phyloP scores from a whole-genome alignment of 2,113 vertebrate species.

The Cololabis saira region DNA sequence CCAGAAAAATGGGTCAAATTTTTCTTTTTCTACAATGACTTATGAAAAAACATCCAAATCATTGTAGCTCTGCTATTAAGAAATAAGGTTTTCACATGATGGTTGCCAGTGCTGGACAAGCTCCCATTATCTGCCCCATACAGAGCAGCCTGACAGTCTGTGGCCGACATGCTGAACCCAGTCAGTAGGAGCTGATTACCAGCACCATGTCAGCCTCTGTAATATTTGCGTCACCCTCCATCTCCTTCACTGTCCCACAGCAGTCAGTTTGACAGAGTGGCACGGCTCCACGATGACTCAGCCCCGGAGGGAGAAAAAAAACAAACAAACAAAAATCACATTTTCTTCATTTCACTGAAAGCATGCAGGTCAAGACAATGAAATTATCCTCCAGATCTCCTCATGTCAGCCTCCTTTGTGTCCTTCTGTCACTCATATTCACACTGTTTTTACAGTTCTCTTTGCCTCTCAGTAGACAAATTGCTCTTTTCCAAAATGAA shows the following conservation, averaged over 20 bases:
- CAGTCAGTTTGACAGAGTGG: constrained; percentile 12
- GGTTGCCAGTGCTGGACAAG: not conserved
- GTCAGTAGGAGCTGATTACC: constrained; percentile 29
- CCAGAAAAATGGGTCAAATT: too few relatives aligned
- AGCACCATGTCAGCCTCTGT: constrained; percentile 29
- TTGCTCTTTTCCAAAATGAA: constrained; percentile 25
- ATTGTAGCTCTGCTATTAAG: too few relatives aligned
- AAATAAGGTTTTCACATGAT: too few relatives aligned
- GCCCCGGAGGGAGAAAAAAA: not conserved
- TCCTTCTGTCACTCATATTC: constrained; percentile 4
- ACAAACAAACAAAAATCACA: not conserved
- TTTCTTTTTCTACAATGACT: too few relatives aligned
- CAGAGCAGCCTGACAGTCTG: constrained; percentile 22
- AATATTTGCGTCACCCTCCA: constrained; percentile 35
- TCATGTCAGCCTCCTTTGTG: constrained; percentile 24
- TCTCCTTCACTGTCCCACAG: constrained; percentile 25
- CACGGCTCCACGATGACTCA: constrained; percentile 15
- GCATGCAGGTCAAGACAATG: constrained; percentile 27
- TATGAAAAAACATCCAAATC: too few relatives aligned
- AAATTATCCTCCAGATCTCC: constrained; percentile 28
- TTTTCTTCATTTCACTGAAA: constrained; percentile 37
- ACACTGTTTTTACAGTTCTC: not conserved
- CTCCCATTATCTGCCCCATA: constrained; percentile 16
- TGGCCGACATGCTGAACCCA: constrained; percentile 31
- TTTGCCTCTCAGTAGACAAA: constrained; percentile 6